Evolutionary conservation across 1,140 invertebrate genomes (phyloP), one percentile per base, ranked within the genome.

Genomic region (Zaprionus ornatus): DNA sequence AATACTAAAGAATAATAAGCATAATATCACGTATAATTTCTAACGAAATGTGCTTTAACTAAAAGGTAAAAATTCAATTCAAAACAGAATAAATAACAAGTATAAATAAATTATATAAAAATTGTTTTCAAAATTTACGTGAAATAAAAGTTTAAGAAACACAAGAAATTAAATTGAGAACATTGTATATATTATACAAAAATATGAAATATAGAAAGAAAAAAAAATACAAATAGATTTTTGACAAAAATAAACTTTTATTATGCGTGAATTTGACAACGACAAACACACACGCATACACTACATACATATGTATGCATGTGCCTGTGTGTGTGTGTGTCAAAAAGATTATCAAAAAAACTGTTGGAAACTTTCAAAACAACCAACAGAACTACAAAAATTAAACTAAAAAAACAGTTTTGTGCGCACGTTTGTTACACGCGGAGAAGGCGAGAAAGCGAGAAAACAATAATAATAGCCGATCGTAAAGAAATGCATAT

Each of bases 161-260:
- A 64, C 5, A 42, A 40, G 21, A 63, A 64, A 64, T 42, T 54
- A 12, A 60, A 59, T 76, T 61, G 60, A 66, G 48, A 23, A 65
- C 35, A 40, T 61, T 37, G 29, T 27, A 64, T 55, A 57, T 42
- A 50, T 12, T 6, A 10, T 57, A 48, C 7, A 54, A 15, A 50
- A 19, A 52, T 64, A 37, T 54, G 29, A 50, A 52, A 21, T 32
- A 42, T 63, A 25, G 32, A 48, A 70, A 19, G 55, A 17, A 37
- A 21, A 32, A 68, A 59, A 68, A 64, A 64, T 73, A 57, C 69
- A 63, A 52, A 82, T 59, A 63, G 71, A 85, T 70, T 74, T 72
- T 78, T 87, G 83, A 80, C 84, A 78, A 87, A 87, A 87, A 87
- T 87, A 87, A 87, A 88, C 77, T 87, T 70, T 84, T 80, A 88